Conservation (phyloP, 2,797 vertebrate genomes). For the Myoxocephalus aenaeus region DNA sequence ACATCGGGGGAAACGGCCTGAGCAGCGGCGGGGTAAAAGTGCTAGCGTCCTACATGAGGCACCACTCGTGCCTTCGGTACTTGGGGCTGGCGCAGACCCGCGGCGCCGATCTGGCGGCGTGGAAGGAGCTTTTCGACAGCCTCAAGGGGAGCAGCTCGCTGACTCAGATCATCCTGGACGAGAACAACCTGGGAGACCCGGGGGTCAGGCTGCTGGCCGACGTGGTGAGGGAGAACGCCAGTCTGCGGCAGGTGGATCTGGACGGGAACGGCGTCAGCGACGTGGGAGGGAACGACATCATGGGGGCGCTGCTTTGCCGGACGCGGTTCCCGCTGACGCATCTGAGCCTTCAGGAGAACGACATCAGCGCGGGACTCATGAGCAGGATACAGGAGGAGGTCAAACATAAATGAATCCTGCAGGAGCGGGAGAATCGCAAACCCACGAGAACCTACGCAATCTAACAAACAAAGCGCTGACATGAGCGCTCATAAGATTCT, state of each 20-base stretch:
- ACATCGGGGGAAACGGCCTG: conserved; percentile 86
- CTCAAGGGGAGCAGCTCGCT: conserved; percentile 80
- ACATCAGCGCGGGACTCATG: conserved; percentile 80
- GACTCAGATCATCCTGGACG: conserved; percentile 83
- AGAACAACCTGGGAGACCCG: conserved; percentile 83
- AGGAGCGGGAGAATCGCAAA: conserved; percentile 16
- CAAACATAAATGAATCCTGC: conserved; percentile 47
- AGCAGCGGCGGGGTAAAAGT: conserved; percentile 78
- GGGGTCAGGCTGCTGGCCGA: conserved; percentile 83
- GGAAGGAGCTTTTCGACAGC: conserved; percentile 85
- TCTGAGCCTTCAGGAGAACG: conserved; percentile 84
- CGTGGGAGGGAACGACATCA: conserved; percentile 82
- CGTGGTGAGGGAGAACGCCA: conserved; percentile 72
- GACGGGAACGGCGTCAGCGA: conserved; percentile 84
- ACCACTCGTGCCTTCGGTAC: conserved; percentile 82
- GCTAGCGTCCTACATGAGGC: conserved; percentile 81
- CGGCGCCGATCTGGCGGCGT: conserved; percentile 73
- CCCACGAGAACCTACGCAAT: conserved; percentile 1
- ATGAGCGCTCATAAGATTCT: conserved; percentile 16
- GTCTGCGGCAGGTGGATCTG: conserved; percentile 82
- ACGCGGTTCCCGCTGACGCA: conserved; percentile 66
- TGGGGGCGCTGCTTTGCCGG: conserved; percentile 75
- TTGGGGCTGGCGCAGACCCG: conserved; percentile 84
- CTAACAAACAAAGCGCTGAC: conserved; percentile 34
- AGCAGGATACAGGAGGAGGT: conserved; percentile 80